Percentiles rank a stretch among this genome's conserved stretches.
Evolutionary conservation across 2,888 invertebrate species (phyloP).

Genomic region (Muschampia plurimacula): DNA sequence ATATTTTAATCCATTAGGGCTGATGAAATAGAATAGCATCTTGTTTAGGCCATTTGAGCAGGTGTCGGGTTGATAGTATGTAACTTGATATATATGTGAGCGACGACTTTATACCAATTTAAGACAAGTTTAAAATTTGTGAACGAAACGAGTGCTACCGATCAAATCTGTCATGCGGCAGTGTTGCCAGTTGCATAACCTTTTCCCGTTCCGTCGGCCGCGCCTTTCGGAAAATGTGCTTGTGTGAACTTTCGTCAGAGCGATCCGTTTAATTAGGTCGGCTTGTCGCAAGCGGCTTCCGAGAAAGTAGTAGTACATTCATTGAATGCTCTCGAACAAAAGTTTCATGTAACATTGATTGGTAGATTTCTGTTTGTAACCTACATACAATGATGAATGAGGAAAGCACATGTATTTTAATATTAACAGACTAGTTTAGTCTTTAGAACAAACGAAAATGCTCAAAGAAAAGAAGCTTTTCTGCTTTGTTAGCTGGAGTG

Average conservation of each 20-base stretch:
- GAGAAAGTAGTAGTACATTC: constrained; percentile 1
- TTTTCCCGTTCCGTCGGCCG: constrained; percentile 12
- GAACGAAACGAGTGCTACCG: neutral
- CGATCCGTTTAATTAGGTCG: constrained; percentile 23
- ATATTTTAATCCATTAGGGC: no score
- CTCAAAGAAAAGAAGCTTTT: neutral
- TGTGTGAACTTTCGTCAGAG: constrained; percentile 26
- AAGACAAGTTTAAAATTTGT: constrained; percentile 2
- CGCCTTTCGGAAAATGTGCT: constrained; percentile 15
- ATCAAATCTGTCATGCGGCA: constrained; percentile 3
- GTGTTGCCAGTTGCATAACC: constrained; percentile 16
- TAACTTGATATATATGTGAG: no score
- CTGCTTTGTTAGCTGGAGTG: constrained; percentile 13
- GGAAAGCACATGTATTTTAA: neutral
- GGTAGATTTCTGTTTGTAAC: neutral
- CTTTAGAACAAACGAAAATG: neutral
- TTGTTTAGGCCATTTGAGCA: no score
- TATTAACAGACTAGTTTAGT: neutral
- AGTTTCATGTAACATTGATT: neutral
- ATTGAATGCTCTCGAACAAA: constrained; percentile 2
- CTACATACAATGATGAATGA: no score
- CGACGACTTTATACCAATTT: neutral
- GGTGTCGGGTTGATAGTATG: no score
- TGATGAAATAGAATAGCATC: no score
- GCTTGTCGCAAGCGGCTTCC: constrained; percentile 8